phyloP scores from a whole-genome alignment of 2,797 vertebrate species.

The Channallabes apus region DNA sequence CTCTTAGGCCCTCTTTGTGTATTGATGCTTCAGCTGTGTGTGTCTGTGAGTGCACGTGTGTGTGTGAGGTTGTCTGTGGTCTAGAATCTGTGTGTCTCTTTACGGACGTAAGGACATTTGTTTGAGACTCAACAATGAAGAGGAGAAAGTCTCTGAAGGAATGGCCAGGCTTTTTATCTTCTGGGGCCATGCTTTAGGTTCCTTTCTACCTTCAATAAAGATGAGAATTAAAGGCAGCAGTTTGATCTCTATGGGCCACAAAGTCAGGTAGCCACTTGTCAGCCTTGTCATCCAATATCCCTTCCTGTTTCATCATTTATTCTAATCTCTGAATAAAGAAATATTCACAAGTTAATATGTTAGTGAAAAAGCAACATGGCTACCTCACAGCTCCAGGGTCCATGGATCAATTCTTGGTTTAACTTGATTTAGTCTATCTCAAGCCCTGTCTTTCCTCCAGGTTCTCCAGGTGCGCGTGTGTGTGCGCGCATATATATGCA shows the following conservation, averaged over 20 bases:
- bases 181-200: slow-evolving; percentile 1
- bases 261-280: neutral
- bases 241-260: neutral
- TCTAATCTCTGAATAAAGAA: neutral
- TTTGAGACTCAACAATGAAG: slow-evolving; percentile 23
- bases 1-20: slow-evolving; percentile 54
- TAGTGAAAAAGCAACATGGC: neutral
- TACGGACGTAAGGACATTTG: slow-evolving; percentile 27
- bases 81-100: slow-evolving; percentile 31
- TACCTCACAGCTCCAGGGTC: too few relatives aligned
- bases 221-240: neutral
- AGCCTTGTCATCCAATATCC: neutral
- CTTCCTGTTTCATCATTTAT: neutral
- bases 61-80: slow-evolving; percentile 36
- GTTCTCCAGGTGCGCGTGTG: neutral
- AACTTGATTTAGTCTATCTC: neutral
- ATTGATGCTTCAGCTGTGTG: slow-evolving; percentile 53
- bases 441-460: neutral
- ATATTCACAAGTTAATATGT: neutral
- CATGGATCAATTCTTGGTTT: neutral
- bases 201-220: neutral
- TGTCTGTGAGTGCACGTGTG: slow-evolving; percentile 25
- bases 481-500: neutral
- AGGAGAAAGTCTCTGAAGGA: slow-evolving; percentile 25
- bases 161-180: slow-evolving; percentile 25